Evolutionary conservation across 2,113 vertebrate genomes (phyloP).

Genomic region (Anguilla japonica): DNA sequence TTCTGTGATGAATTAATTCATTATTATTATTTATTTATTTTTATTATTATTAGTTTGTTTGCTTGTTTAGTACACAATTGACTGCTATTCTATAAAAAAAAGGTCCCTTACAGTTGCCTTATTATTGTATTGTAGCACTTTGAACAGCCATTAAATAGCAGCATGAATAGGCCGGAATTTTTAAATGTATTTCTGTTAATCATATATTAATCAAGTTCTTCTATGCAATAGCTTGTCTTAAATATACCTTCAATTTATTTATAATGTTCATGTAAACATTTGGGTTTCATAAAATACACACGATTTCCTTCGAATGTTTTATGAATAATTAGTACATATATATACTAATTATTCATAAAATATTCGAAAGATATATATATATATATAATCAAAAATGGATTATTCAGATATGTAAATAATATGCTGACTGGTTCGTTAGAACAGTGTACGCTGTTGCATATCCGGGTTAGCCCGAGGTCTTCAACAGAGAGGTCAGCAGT

Average conservation of each 20-base stretch:
- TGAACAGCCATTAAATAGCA: conserved; percentile 9
- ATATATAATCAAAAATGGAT: too few relatives aligned
- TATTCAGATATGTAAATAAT: too few relatives aligned
- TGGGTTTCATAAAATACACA: conserved; percentile 85
- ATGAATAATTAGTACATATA: conserved; percentile 72
- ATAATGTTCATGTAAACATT: conserved; percentile 85
- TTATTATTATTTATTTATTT: too few relatives aligned
- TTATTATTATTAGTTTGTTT: background rate
- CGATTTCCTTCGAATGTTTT: conserved; percentile 85
- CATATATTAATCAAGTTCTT: conserved; percentile 78
- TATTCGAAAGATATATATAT: too few relatives aligned
- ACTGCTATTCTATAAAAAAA: too few relatives aligned
- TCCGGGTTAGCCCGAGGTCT: too few relatives aligned
- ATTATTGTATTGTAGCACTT: background rate
- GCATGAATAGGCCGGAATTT: conserved; percentile 43
- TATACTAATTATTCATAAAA: too few relatives aligned
- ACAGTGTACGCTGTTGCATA: too few relatives aligned
- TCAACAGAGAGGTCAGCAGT: too few relatives aligned
- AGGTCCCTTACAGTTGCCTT: conserved; percentile 61
- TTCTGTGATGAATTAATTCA: too few relatives aligned
- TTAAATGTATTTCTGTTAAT: conserved; percentile 58
- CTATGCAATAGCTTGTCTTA: conserved; percentile 60
- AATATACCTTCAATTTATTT: conserved; percentile 75
- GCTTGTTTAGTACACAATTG: conserved; percentile 56
- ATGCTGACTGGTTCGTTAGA: too few relatives aligned